Percentiles rank a stretch among this genome's conserved stretches.
phyloP scores from a whole-genome alignment of 1,140 invertebrate genomes.

The Antheraea pernyi region DNA sequence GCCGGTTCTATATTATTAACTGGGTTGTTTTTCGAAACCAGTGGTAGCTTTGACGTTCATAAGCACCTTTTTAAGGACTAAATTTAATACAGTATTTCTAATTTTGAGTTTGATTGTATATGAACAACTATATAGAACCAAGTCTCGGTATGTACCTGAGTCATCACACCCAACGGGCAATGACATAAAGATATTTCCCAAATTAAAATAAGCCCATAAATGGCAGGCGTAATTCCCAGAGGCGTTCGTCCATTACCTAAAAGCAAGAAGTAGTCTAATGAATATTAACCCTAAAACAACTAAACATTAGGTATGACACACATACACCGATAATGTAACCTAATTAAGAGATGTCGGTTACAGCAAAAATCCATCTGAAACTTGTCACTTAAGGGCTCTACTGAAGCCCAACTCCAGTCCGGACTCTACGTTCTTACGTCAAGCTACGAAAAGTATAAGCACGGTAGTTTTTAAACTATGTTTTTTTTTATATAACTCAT shows the following conservation, averaged over 20 bases:
- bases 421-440: slow-evolving; percentile 28
- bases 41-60: too few relatives aligned
- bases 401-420: slow-evolving; percentile 36
- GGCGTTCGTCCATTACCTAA: slow-evolving; percentile 20
- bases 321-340: slow-evolving; percentile 52
- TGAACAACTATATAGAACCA: neutral
- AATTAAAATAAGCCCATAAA: slow-evolving; percentile 2
- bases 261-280: slow-evolving; percentile 45
- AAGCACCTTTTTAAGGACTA: too few relatives aligned
- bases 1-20: too few relatives aligned
- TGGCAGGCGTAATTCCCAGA: neutral
- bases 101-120: neutral
- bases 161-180: neutral
- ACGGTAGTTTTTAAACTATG: too few relatives aligned
- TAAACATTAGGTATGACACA: slow-evolving; percentile 44
- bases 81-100: too few relatives aligned
- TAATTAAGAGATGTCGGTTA: slow-evolving; percentile 49
- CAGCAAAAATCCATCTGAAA: slow-evolving; percentile 76
- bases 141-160: neutral
- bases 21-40: too few relatives aligned
- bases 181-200: neutral
- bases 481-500: too few relatives aligned
- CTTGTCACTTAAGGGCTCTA: slow-evolving; percentile 70
- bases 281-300: slow-evolving; percentile 34
- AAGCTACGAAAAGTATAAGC: slow-evolving; percentile 18